Evolutionary conservation across 2,113 vertebrate species (phyloP), one percentile per base, ranked within the genome.

Genomic region (Microtus oregoni): DNA sequence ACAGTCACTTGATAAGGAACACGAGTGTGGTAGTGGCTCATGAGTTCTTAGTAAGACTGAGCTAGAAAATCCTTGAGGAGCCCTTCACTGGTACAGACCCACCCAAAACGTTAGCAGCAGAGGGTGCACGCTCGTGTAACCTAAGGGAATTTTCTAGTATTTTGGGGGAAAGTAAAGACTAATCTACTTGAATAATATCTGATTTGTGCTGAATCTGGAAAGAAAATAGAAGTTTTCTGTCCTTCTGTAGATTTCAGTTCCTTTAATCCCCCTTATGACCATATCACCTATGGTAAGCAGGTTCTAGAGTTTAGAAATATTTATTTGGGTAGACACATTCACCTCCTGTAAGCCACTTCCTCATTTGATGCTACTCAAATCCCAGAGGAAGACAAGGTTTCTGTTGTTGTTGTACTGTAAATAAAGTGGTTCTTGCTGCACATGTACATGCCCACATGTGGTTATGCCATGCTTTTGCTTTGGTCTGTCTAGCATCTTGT

Each of bases 271-370:
- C 22, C 22, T 79, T 78, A 30, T 14, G 19, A 6, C 81, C 1
- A 58, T 91, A 86, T 73, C 75, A 35, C 86, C 73, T 44, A 44
- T 68, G 83, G 58, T 61, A 89, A 70, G 14, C 81, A 41, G 13
- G 44, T 76, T 92, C 26, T 63, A 79, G 63, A 44, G 44, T 90
- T 88, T 75, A 90, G 76, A 77, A 96, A 76, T 94, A 79, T 17
- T 76, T 83, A 50, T 87, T 96, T 91, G 41, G 20, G 78, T n/a
- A 78, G 75, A 86, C 22, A 70, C 22, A 81, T 94, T n/a, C 41
- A 32, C 26, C 73, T 5, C 55, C 44, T 77, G 58, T 83, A 94
- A 91, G 61, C 61, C 44, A 61, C 24, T 81, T 92, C 30, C 52
- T 90, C 19, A 14, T 79, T 93, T 91, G 82, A 41, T 96, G 32